These are phyloP conservation scores for Helogale parvula DNA, from an alignment of 2,113 vertebrate species.

Conservation along the genomic window DNA sequence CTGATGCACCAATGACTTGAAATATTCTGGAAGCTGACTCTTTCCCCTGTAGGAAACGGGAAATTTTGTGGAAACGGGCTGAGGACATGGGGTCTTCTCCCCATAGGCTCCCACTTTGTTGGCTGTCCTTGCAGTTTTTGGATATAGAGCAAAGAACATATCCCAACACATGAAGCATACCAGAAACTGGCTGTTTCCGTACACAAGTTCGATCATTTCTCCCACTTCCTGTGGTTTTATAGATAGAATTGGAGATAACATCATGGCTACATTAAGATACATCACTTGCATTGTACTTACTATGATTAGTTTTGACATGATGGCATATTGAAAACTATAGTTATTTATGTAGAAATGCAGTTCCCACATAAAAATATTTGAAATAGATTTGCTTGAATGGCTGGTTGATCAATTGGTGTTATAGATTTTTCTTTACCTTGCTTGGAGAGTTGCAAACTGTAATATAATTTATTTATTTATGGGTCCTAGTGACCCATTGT, in stretches of 20 bases:
- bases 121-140: background rate
- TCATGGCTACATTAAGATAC: background rate
- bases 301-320: slow-evolving; percentile 19
- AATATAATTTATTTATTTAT: slow-evolving; percentile 16
- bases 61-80: background rate
- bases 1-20: background rate
- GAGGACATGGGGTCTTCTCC: background rate
- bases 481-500: background rate
- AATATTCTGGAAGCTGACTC: background rate
- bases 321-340: background rate
- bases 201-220: background rate
- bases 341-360: background rate
- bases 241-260: background rate
- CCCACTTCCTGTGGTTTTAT: background rate
- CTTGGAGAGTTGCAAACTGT: background rate
- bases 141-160: background rate
- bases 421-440: background rate
- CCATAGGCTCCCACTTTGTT: background rate
- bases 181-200: background rate
- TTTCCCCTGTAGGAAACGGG: background rate
- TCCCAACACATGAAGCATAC: background rate
- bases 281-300: background rate
- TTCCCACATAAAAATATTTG: background rate
- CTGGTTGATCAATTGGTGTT: background rate
- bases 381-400: background rate